These are phyloP conservation scores for Syngnathus rostellatus DNA, from an alignment of 2,797 vertebrate species.

Conservation along the genomic window DNA sequence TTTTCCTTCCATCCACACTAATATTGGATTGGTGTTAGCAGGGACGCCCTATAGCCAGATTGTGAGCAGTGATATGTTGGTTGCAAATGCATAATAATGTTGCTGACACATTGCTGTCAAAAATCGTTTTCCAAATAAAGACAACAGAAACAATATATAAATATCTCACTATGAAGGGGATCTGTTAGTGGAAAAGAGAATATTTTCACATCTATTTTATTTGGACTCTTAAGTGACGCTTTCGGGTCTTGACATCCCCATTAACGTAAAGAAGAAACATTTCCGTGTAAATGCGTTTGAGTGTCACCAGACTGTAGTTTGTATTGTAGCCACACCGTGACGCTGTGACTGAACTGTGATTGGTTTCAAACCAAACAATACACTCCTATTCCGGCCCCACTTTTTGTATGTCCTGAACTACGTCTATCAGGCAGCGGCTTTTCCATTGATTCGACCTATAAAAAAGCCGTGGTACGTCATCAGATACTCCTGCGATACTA, in stretches of 20 bases:
- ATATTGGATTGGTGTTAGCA: too few species aligned
- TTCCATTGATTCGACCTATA: background rate
- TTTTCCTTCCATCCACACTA: too few species aligned
- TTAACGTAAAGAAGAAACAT: background rate
- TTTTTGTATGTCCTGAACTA: rapidly evolving
- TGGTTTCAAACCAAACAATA: constrained; percentile 41
- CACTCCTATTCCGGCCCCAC: background rate
- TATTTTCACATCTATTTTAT: background rate
- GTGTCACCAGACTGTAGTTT: background rate
- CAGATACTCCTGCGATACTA: constrained; percentile 16
- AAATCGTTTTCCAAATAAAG: too few species aligned
- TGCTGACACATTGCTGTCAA: too few species aligned
- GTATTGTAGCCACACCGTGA: constrained; percentile 36
- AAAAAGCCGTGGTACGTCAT: background rate
- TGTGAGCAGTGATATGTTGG: too few species aligned
- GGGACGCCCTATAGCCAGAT: too few species aligned
- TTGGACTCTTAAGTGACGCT: background rate
- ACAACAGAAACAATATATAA: too few species aligned
- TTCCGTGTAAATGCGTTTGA: background rate
- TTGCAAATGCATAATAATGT: too few species aligned
- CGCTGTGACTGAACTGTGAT: constrained; percentile 36
- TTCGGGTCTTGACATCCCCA: too few species aligned
- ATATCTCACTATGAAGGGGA: too few species aligned
- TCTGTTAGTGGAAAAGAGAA: too few species aligned
- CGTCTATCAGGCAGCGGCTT: constrained; percentile 29